Percentiles rank a stretch among this genome's conserved stretches.
These are phyloP conservation scores for Mongoloraphidia duomilia DNA, from an alignment of 2,888 invertebrate genomes.

Conservation along the genomic window DNA sequence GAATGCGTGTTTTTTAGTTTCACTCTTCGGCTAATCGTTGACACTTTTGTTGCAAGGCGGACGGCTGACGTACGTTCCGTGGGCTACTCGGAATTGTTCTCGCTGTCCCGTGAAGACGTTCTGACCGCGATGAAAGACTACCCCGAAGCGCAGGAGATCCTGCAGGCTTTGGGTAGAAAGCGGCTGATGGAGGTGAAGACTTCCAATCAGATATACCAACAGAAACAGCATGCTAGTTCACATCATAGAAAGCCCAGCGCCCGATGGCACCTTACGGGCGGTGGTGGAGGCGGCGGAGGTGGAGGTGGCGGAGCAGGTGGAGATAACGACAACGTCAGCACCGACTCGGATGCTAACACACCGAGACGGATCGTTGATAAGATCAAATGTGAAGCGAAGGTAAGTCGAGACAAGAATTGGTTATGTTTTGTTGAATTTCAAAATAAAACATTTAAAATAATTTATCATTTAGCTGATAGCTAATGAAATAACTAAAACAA, in stretches of 20 bases:
- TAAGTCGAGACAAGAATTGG: slow-evolving; percentile 10
- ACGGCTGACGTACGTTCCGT: slow-evolving; percentile 93
- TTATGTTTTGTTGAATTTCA: not conserved
- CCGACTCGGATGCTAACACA: slow-evolving; percentile 42
- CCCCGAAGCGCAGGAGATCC: slow-evolving; percentile 87
- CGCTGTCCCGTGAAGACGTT: slow-evolving; percentile 86
- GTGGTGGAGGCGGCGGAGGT: slow-evolving; percentile 14
- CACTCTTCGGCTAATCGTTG: not conserved
- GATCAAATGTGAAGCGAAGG: slow-evolving; percentile 71
- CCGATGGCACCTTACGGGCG: slow-evolving; percentile 19
- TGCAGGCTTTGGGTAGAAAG: slow-evolving; percentile 78
- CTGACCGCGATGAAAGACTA: slow-evolving; percentile 92
- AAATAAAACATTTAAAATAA: too few species aligned
- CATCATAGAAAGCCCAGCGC: slow-evolving; percentile 13
- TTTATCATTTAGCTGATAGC: too few species aligned
- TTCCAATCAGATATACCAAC: slow-evolving; percentile 25
- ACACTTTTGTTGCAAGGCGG: slow-evolving; percentile 42
- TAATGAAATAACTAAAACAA: too few species aligned
- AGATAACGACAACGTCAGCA: slow-evolving; percentile 12
- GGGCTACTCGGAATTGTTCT: slow-evolving; percentile 90
- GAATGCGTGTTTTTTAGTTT: not conserved
- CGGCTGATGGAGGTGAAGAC: slow-evolving; percentile 67
- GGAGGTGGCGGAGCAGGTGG: slow-evolving; percentile 8
- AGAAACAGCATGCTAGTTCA: slow-evolving; percentile 20
- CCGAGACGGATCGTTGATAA: slow-evolving; percentile 71